Evolutionary conservation across 2,113 vertebrate genomes (phyloP), one percentile per base, ranked within the genome.

Genomic region (Accipiter virgatus): DNA sequence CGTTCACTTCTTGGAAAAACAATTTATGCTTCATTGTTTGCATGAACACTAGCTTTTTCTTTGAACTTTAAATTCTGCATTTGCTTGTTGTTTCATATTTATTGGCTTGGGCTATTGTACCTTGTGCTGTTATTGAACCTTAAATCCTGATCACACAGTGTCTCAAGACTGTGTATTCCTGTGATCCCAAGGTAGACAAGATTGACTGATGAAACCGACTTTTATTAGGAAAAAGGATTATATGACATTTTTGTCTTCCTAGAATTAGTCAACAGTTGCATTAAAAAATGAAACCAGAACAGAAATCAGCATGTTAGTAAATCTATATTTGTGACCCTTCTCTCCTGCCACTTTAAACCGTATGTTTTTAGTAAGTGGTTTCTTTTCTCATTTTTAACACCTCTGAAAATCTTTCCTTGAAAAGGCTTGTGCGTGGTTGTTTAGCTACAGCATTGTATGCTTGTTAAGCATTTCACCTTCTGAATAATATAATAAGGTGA

Each of bases 401-500:
- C 22, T 92, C 71, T 94, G 87, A 91, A 95, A 92, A 74, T 88
- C 65, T 82, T 90, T n/a, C 43, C 52, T 72, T 95, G 81, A 63
- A 95, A 89, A 72, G 82, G 12, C 80, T 66, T 0, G 0, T 72
- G 75, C 3, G 1, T 80, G 29, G 92, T 96, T 97, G 93, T 95
- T 82, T 95, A 90, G 95, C 78, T 87, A 92, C 93, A 81, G 47
- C 65, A 58, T 79, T 91, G 40, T 96, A 47, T 86, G 67, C 72
- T 84, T 93, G 53, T 88, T 95, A 88, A 15, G 45, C 27, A 36
- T 96, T 95, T 95, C 86, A 91, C 61, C 71, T 94, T 86, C 53
- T 86, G 95, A 96, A 97, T 92, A 95, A 87, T 83, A 88, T 81
- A 88, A 96, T 92, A 90, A 91, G 56, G 38, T 88, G n/a, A 65